Evolutionary conservation across 1,140 invertebrate genomes (phyloP).

Genomic region (Druon quercuslanigerum): DNA sequence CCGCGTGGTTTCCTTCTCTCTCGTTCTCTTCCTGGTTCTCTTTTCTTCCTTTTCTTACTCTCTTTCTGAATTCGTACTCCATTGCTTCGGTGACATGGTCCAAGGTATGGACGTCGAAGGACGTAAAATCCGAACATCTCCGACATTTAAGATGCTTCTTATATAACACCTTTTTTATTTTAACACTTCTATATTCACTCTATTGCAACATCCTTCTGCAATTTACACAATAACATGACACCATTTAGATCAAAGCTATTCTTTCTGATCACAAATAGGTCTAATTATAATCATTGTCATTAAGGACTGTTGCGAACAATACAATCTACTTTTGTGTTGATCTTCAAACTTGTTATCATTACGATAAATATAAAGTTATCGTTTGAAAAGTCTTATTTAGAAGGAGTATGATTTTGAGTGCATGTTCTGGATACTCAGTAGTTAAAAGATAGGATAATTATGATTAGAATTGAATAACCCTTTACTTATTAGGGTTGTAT

Average conservation of each 20-base stretch:
- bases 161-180: conserved; percentile 11
- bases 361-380: no score
- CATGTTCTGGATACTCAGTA: no score
- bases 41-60: conserved; percentile 46
- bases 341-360: no score
- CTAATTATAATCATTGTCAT: neutral
- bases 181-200: neutral
- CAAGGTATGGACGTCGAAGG: conserved; percentile 56
- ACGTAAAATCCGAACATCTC: conserved; percentile 33
- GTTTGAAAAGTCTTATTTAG: no score
- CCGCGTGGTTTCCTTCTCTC: conserved; percentile 59
- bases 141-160: conserved; percentile 35
- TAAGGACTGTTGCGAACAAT: no score
- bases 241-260: neutral
- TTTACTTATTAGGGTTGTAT: no score
- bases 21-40: conserved; percentile 50
- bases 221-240: neutral
- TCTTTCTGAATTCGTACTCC: conserved; percentile 44
- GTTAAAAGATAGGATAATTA: no score
- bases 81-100: conserved; percentile 51
- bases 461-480: no score
- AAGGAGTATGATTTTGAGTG: no score
- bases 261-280: neutral
- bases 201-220: neutral
- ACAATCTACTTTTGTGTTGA: neutral